Percentiles rank a stretch among this genome's conserved stretches.
phyloP scores from a whole-genome alignment of 2,797 vertebrate species.

The Macropodus opercularis region DNA sequence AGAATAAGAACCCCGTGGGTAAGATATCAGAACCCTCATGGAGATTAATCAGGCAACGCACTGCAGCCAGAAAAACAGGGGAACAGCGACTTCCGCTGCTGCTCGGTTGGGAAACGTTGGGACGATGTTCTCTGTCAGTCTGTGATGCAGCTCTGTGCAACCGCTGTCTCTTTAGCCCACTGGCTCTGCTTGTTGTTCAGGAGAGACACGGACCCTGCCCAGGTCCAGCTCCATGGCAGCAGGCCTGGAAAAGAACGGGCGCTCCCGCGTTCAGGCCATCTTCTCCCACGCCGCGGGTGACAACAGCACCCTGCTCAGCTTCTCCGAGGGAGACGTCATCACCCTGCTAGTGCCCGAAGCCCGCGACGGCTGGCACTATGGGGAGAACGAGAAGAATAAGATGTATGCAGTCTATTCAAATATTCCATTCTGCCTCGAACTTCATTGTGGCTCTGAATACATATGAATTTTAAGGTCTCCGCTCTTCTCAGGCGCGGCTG shows the following conservation, averaged over 20 bases:
- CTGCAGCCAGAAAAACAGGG: neutral
- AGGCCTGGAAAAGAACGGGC: slow-evolving; percentile 94
- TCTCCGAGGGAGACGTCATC: slow-evolving; percentile 96
- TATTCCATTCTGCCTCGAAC: neutral
- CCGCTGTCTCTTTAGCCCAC: neutral
- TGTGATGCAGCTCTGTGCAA: neutral
- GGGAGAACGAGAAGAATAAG: slow-evolving; percentile 98
- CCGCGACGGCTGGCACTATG: slow-evolving; percentile 97
- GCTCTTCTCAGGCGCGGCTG: slow-evolving; percentile 90
- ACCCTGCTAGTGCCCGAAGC: slow-evolving; percentile 97
- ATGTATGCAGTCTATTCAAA: slow-evolving; percentile 82
- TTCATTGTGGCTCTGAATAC: neutral
- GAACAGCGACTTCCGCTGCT: no score
- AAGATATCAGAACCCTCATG: slow-evolving; percentile 38
- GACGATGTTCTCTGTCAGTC: no score
- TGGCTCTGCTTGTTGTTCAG: slow-evolving; percentile 67
- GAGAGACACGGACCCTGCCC: slow-evolving; percentile 95
- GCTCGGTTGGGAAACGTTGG: no score
- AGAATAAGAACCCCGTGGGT: slow-evolving; percentile 89
- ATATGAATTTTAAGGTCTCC: slow-evolving; percentile 1
- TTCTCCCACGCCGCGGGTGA: slow-evolving; percentile 96
- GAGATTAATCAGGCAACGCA: neutral
- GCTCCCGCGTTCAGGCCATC: slow-evolving; percentile 93
- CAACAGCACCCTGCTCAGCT: slow-evolving; percentile 96
- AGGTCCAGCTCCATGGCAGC: slow-evolving; percentile 98